Evolutionary conservation across 2,797 vertebrate genomes (phyloP), one percentile per base, ranked within the genome.

Genomic region (Neosalanx taihuensis): DNA sequence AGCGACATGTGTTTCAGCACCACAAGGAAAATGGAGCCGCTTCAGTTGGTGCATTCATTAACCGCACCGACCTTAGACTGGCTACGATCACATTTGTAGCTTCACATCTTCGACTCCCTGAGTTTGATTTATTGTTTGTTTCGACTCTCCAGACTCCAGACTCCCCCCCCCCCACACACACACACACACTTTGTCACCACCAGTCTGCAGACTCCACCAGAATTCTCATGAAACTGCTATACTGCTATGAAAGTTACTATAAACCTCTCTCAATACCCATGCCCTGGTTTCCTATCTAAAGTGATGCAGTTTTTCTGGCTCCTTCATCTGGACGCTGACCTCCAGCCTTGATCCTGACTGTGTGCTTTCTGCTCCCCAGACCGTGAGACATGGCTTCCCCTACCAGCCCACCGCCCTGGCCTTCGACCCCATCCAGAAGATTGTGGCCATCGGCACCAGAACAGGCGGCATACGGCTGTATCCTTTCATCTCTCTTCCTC

Each of bases 381-480:
- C 96, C 41, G 96, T 98, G 79, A 96, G 97, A 60, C 97, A 99
- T 85, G 97, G 97, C 59, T 99, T 99, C 84, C 96, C 97, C 31
- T 96, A 96, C 86, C 94, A 98, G 76, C 97, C 97, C 66, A 98
- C 96, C 72, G 91, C 96, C 78, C 91, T 99, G 90, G 95, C 96
- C 72, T 99, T 97, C 83, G 97, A 99, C 88, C 97, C 97, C 0
- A 96, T 99, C 84, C 97, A 99, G 93, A 98, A 97, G 93, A 93
- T 99, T 69, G 87, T 99, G 88, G 97, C 97, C 66, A 92, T 99
- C 49, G 97, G 97, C 71, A 96, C 95, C 58, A 94, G 96, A 89
- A 93, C 94, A 73, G 97, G 97, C 83, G 96, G 94, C 67, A 92
- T 99, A 81, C 92, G 97, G 85, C 96, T 99, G 97, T 99, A 99